phyloP scores from a whole-genome alignment of 2,888 invertebrate species.

The Diaprepes abbreviatus region DNA sequence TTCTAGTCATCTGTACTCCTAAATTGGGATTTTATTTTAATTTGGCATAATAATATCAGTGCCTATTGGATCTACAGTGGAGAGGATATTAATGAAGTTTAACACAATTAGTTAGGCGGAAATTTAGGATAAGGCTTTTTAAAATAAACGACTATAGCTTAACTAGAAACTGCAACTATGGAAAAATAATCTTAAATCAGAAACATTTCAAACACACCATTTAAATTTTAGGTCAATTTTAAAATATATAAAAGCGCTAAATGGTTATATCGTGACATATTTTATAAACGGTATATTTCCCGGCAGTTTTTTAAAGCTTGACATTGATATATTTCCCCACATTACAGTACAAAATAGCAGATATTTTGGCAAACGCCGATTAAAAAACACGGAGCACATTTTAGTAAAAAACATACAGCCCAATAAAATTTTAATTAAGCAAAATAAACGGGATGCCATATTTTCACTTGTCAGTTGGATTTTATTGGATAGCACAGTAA shows the following conservation, averaged over 20 bases:
- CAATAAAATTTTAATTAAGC: slow-evolving; percentile 15
- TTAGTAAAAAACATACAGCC: background rate
- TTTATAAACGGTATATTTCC: slow-evolving; percentile 14
- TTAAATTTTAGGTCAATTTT: background rate
- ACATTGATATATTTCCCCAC: slow-evolving; percentile 9
- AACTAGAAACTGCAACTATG: too few species aligned
- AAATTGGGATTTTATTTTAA: too few species aligned
- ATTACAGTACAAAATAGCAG: background rate
- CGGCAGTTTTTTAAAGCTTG: slow-evolving; percentile 1
- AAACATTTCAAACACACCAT: too few species aligned
- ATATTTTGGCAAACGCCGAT: slow-evolving; percentile 2
- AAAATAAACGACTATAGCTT: too few species aligned
- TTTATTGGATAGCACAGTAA: too few species aligned
- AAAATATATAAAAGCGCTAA: background rate
- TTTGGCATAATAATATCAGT: too few species aligned
- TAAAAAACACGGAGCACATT: background rate
- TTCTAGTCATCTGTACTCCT: too few species aligned
- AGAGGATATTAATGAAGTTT: too few species aligned
- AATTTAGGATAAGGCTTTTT: too few species aligned
- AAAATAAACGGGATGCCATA: background rate
- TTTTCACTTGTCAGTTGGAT: background rate
- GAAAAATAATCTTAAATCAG: too few species aligned
- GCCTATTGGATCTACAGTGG: too few species aligned
- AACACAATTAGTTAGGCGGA: too few species aligned
- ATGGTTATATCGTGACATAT: slow-evolving; percentile 3